These are phyloP conservation scores for Notolabrus celidotus DNA, from an alignment of 2,797 vertebrate genomes.

Conservation along the genomic window DNA sequence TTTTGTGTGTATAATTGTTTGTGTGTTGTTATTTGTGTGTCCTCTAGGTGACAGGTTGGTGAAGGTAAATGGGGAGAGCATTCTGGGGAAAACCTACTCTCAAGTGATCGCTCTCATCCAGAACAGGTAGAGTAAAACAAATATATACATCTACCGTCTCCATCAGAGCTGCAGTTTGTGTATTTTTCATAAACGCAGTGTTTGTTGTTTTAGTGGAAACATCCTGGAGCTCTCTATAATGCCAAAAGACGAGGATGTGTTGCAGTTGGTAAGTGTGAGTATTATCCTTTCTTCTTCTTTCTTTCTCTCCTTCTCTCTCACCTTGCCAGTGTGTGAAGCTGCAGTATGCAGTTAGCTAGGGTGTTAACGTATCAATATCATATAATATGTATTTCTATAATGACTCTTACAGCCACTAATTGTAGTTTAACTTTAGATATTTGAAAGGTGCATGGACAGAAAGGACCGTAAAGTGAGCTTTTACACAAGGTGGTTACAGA, in stretches of 20 bases:
- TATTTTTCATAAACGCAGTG: not conserved
- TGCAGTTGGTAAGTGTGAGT: constrained; percentile 96
- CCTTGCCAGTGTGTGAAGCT: not conserved
- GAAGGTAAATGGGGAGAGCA: constrained; percentile 94
- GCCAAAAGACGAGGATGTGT: constrained; percentile 96
- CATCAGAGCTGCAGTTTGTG: not conserved
- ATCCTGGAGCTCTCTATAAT: constrained; percentile 94
- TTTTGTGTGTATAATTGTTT: constrained; percentile 29
- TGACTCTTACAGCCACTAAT: not conserved
- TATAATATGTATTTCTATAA: not conserved
- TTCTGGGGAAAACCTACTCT: constrained; percentile 96
- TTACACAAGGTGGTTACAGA: not conserved
- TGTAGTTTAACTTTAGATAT: not conserved
- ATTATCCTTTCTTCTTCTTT: constrained; percentile 74
- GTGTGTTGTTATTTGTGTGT: constrained; percentile 22
- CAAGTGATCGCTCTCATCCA: constrained; percentile 97
- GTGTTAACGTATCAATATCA: not conserved
- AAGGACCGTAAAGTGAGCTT: not conserved
- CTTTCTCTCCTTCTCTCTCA: constrained; percentile 37
- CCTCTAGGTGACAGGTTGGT: constrained; percentile 93
- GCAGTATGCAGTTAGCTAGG: not conserved
- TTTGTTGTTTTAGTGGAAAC: constrained; percentile 83
- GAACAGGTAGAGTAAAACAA: constrained; percentile 86
- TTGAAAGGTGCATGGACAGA: not conserved
- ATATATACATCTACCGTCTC: not conserved